Base-by-base conservation (phyloP, 2,888 invertebrate genomes). In the Drosophila nr. medialis region DNA sequence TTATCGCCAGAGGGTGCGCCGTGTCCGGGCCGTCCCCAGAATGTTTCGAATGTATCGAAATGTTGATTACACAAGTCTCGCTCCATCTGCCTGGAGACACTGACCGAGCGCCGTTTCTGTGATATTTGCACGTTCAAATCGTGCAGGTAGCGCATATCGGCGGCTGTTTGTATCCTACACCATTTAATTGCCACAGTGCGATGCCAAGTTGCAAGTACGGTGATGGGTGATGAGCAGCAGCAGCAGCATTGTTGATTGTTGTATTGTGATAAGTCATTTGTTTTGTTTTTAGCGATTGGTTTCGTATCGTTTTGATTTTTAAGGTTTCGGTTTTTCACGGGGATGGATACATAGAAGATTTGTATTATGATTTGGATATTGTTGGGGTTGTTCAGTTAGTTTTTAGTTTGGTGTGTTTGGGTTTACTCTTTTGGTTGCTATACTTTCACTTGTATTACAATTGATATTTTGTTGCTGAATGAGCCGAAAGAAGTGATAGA, bases 21-120 rank as follows among this genome's bases (percentile, higher is more conserved):
- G 77, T 93, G 96, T 1, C 97, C 97, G 0, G 97, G 97, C 54
- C 96, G 94, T 32, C 97, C 97, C 97, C 97, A 97, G 82, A 96
- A 94, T 13, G 95, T 94, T 56, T 95, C 95, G 95, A 96, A 96
- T 2, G 96, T 96, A 79, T 94, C 94, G 91, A 96, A 96, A 91
- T 97, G 97, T 75, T 94, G 94, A 59, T 94, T 94, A 66, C 95
- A 95, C 80, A 94, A 94, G 91, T 96, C 95, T 38, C 94, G 94
- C 45, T 96, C 96, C 67, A 86, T 78, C 72, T 92, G 91, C 74
- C 86, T 91, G 18, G 87, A 81, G 59, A 91, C 75, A 78, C 91
- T 90, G 66, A 90, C 81, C 64, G 90, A 91, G 82, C 94, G 93
- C 50, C 94, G 92, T 78, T 94, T 94, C 63, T 92, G 91, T 24